phyloP scores from a whole-genome alignment of 2,797 vertebrate genomes.

The Meda fulgida region DNA sequence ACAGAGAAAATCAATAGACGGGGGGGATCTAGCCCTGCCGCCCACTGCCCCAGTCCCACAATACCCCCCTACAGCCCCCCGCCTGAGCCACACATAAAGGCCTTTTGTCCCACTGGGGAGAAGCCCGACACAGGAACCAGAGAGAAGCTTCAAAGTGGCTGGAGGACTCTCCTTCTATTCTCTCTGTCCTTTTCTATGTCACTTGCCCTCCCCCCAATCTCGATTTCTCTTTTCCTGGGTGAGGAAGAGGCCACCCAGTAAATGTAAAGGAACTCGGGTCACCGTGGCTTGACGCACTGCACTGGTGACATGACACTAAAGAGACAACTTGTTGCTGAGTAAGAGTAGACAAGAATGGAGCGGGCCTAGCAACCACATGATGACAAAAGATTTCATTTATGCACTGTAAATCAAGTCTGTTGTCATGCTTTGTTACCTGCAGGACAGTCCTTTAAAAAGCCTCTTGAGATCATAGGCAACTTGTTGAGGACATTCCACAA shows the following conservation, averaged over 20 bases:
- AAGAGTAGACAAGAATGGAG: constrained; percentile 41
- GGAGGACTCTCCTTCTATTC: constrained; percentile 54
- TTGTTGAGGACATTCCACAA: constrained; percentile 14
- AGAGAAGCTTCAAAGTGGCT: constrained; percentile 61
- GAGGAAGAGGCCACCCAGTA: constrained; percentile 47
- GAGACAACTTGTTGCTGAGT: constrained; percentile 57
- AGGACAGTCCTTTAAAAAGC: constrained; percentile 18
- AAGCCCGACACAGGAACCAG: constrained; percentile 57
- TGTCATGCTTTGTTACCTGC: background rate
- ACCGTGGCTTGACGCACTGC: constrained; percentile 44
- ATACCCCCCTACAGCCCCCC: constrained; percentile 59
- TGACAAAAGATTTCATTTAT: constrained; percentile 23
- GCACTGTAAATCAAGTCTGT: constrained; percentile 28
- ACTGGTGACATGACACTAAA: constrained; percentile 51
- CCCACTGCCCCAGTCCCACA: constrained; percentile 52
- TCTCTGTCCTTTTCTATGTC: constrained; percentile 49
- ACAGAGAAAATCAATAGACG: constrained; percentile 61
- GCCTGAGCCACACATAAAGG: constrained; percentile 63
- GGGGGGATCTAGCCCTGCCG: constrained; percentile 49
- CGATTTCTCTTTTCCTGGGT: constrained; percentile 37
- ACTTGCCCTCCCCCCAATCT: constrained; percentile 36
- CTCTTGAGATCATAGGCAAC: constrained; percentile 27
- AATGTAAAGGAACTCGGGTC: constrained; percentile 44
- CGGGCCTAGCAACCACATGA: background rate
- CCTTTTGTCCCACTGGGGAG: constrained; percentile 62